Conservation (phyloP, 2,113 vertebrate genomes). For the Tyrannus savana region DNA sequence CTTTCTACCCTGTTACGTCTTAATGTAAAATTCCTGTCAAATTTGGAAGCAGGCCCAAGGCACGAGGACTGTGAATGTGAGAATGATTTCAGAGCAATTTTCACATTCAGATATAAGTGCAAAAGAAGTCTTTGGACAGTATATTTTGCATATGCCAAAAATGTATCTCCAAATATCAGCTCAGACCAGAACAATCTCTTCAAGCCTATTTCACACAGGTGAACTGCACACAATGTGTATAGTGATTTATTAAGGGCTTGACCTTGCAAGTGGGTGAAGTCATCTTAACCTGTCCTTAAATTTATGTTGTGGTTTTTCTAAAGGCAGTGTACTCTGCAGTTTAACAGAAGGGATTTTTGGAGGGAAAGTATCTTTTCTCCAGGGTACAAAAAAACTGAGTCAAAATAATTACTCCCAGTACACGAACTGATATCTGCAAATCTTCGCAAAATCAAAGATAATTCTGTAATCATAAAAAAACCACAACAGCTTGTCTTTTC, state of each 20-base stretch:
- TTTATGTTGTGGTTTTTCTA: not conserved
- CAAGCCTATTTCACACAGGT: constrained; percentile 9
- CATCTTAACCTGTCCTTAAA: constrained; percentile 47
- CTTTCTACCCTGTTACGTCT: not conserved
- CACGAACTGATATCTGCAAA: not conserved
- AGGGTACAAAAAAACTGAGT: not conserved
- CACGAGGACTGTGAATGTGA: not conserved
- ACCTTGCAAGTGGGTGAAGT: constrained; percentile 32
- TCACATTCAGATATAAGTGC: not conserved
- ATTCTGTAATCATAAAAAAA: not conserved
- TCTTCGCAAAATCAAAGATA: not conserved
- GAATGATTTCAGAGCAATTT: not conserved
- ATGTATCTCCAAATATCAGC: not conserved
- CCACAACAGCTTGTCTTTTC: not conserved
- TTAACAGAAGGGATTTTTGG: not conserved
- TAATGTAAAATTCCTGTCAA: not conserved
- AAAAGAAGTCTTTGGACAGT: not conserved
- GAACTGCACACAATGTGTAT: not conserved
- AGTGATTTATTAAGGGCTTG: constrained; percentile 50
- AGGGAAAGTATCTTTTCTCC: not conserved
- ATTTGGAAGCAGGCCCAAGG: not conserved
- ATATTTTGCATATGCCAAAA: not conserved
- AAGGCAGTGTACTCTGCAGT: not conserved
- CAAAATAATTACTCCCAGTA: not conserved
- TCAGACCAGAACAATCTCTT: not conserved